Conservation (phyloP, 2,113 vertebrate genomes). For the Lasiurus borealis region DNA sequence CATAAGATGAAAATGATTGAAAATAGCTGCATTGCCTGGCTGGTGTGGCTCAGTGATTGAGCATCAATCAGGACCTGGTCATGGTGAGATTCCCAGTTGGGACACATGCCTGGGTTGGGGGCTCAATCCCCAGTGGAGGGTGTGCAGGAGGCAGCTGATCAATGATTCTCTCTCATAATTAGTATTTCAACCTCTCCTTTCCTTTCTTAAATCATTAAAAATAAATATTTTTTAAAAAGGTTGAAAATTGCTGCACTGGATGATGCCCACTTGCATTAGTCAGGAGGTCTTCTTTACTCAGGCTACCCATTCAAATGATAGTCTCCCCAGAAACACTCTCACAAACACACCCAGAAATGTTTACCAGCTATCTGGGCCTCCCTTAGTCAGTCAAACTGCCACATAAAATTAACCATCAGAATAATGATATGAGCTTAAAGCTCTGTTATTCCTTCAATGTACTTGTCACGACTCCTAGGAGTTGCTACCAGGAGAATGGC, state of each 20-base stretch:
- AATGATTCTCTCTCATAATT: too few species aligned
- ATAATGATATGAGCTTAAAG: not conserved
- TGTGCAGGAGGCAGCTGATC: too few species aligned
- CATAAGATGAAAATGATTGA: not conserved
- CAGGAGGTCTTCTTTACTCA: not conserved
- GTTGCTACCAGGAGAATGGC: not conserved
- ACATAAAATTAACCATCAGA: not conserved
- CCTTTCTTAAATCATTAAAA: too few species aligned
- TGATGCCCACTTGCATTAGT: not conserved
- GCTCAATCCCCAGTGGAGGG: too few species aligned
- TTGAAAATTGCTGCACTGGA: not conserved
- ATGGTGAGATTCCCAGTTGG: too few species aligned
- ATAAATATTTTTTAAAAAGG: not conserved
- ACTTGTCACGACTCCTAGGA: not conserved
- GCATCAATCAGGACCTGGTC: too few species aligned
- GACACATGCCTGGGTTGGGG: too few species aligned
- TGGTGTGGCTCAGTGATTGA: too few species aligned
- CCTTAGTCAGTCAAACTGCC: not conserved
- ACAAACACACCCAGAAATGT: not conserved
- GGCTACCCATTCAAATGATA: slow-evolving; percentile 7
- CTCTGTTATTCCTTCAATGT: not conserved
- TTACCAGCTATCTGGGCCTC: not conserved
- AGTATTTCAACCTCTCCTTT: too few species aligned
- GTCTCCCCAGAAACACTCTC: slow-evolving; percentile 19
- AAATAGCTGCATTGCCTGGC: too few species aligned